Evolutionary conservation across 2,888 invertebrate genomes (phyloP), one percentile per base, ranked within the genome.

Genomic region (Noctua comes): DNA sequence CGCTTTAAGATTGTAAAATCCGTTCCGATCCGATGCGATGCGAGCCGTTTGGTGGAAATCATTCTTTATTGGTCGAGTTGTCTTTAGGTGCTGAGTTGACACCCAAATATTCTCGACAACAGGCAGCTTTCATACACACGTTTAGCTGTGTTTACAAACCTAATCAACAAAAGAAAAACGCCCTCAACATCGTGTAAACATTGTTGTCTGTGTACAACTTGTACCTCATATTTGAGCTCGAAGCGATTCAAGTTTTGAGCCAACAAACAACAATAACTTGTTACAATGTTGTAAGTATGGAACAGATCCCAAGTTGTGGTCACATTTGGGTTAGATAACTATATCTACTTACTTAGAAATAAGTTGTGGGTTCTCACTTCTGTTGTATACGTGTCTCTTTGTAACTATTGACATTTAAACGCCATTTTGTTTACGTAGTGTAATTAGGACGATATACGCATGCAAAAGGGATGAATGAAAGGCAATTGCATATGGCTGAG

Each of bases 211-310:
- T 16, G 11, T 62, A 65, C 51, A 68, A 77, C 73, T 68, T 27
- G 24, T 51, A 27, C 21, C 73, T 73, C 10, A 70, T 73, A 68
- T 40, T 64, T 74, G 51, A 69, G 36, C 27, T 73, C 46, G 31
- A 40, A 68, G 24, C 57, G 27, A 68, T 68, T 36, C 27, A 74
- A 83, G 79, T 83, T 86, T 59, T 51, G 62, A 68, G 68, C 36
- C n/a, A 65, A 66, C 59, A 83, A 77, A 82, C 86, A 73, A 73
- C 64, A 83, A 59, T 72, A 83, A 78, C 74, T 78, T 78, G 65
- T 31, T 54, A 86, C 86, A 86, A 59, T 82, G 77, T 68, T 57
- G 57, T 62, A 74, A 43, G 36, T 51, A 48, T 36, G 31, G 21
- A 83, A 31, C 40, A 27, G 62, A 62, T 36, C 43, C 54, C 36